A percentile compares a stretch with the other conserved stretches of the same genome.
Conservation (phyloP, 2,797 vertebrate genomes). For the Notolepis coatsorum region DNA sequence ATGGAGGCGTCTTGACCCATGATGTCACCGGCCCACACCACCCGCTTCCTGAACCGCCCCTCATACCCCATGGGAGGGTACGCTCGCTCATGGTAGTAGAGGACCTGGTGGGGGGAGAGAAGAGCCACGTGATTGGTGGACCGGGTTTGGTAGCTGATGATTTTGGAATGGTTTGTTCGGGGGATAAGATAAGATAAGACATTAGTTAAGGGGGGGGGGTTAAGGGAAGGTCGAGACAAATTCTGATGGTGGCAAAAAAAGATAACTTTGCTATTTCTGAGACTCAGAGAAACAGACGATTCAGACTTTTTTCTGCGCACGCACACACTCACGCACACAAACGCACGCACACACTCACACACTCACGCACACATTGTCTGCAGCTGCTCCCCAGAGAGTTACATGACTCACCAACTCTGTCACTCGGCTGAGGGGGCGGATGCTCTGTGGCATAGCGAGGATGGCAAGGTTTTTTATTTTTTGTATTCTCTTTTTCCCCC, state of each 20-base stretch:
- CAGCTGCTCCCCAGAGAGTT: conserved; percentile 43
- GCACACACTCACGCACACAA: background rate
- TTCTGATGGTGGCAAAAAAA: background rate
- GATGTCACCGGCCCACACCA: conserved; percentile 89
- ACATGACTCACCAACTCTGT: conserved; percentile 58
- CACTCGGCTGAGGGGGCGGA: conserved; percentile 46
- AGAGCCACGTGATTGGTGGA: background rate
- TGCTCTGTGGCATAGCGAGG: conserved; percentile 50
- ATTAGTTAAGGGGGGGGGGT: conserved; percentile 2
- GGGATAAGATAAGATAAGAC: too few relatives aligned
- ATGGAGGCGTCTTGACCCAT: conserved; percentile 87
- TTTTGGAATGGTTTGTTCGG: background rate
- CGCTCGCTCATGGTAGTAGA: conserved; percentile 84
- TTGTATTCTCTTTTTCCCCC: too few relatives aligned
- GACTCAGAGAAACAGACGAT: conserved; percentile 9
- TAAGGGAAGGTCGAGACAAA: background rate
- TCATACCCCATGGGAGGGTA: conserved; percentile 71
- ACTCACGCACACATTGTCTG: conserved; percentile 37
- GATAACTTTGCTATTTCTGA: conserved; percentile 4
- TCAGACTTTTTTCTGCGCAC: background rate
- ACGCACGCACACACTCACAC: conserved; percentile 13
- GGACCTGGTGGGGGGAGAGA: conserved; percentile 76
- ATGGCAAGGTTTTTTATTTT: conserved; percentile 29
- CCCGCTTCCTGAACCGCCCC: conserved; percentile 84
- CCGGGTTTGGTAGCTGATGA: background rate